Evolutionary conservation across 1,140 invertebrate species (phyloP), one percentile per base, ranked within the genome.

Genomic region (Pseudobourletiella spinata): DNA sequence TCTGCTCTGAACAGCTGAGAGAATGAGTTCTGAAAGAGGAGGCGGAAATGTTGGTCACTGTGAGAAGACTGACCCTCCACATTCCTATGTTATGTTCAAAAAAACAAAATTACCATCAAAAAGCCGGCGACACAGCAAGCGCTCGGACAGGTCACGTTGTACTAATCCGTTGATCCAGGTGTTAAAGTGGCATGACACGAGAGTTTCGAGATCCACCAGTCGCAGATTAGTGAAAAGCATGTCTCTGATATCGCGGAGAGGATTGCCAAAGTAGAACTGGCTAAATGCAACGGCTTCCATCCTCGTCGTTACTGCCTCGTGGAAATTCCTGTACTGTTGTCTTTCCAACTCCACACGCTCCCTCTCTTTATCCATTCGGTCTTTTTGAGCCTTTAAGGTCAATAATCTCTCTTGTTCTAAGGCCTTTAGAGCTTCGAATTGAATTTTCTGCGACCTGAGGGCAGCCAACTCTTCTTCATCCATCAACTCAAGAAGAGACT

Each of bases 381-480:
- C 52, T 3, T 55, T 6, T 20, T 55, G 29, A 18, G 30, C 52
- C 18, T 55, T 55, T 20, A 55, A 32, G 30, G 30, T 4, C 22
- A 51, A 6, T 26, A 51, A 51, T 51, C 16, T 51, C 8, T 6
- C 4, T n/a, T 51, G 48, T 26, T 55, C 52, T 8, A n/a, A 32
- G 28, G n/a, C n/a, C 15, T 3, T 29, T 32, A 18, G 8, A 14
- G 3, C 30, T 35, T 55, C 48, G 28, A 51, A 51, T 24, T 51
- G 15, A 25, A 8, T n/a, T 26, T 51, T 22, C 22, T 51, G 52
- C 3, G 3, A 14, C 39, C 52, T 30, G 18, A 55, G 29, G 15
- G 29, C 4, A 18, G 14, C 30, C 29, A 55, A 39, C 29, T 55
- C 52, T 35, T 55, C 52, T 55, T 55, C 52, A 11, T 55, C 52